phyloP scores from a whole-genome alignment of 2,888 invertebrate species.

The Apantesis nais region DNA sequence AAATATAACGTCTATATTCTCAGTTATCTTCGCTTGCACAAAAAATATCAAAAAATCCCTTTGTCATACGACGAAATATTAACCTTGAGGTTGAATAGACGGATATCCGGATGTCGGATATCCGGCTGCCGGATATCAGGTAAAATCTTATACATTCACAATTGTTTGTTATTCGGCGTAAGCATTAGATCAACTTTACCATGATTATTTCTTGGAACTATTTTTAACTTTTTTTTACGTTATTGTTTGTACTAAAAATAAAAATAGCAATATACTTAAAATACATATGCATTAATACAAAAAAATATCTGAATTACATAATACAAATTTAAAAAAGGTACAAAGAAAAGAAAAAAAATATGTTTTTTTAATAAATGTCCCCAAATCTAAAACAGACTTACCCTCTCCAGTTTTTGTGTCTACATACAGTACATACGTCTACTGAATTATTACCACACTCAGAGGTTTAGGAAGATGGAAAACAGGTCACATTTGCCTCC shows the following conservation, averaged over 20 bases:
- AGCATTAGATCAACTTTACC: too few relatives aligned
- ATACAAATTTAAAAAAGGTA: conserved; percentile 19
- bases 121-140: too few relatives aligned
- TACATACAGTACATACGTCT: conserved; percentile 14
- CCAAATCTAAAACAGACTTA: conserved; percentile 8
- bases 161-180: too few relatives aligned
- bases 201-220: too few relatives aligned
- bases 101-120: too few relatives aligned
- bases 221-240: too few relatives aligned
- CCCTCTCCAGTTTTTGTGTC: background rate
- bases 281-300: too few relatives aligned
- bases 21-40: too few relatives aligned
- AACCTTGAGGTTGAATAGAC: background rate
- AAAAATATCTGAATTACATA: background rate
- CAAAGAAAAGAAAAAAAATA: conserved; percentile 28
- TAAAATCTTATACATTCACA: background rate
- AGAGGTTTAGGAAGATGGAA: conserved; percentile 10
- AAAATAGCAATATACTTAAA: too few relatives aligned
- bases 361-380: conserved; percentile 35
- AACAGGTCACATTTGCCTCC: background rate
- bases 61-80: background rate
- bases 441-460: conserved; percentile 35
- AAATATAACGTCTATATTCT: background rate
- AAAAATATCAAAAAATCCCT: too few relatives aligned
- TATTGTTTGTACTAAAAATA: too few relatives aligned